A percentile compares a stretch with the other conserved stretches of the same genome.
These are phyloP conservation scores for Rhingia rostrata DNA, from an alignment of 2,888 invertebrate species.

Conservation along the genomic window DNA sequence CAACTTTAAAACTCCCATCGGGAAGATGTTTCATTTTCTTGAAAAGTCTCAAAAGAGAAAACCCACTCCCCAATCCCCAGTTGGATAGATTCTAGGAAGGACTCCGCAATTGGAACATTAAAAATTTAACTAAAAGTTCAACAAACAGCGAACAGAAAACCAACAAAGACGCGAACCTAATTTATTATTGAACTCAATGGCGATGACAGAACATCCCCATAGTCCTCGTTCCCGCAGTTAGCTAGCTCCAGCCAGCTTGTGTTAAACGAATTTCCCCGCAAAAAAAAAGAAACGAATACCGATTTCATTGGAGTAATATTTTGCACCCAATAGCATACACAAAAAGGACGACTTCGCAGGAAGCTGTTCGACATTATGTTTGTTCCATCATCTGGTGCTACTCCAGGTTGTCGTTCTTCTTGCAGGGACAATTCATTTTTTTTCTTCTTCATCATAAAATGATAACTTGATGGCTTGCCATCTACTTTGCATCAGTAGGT, in stretches of 20 bases:
- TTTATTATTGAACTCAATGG: slow-evolving; percentile 60
- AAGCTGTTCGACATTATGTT: slow-evolving; percentile 29
- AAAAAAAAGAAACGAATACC: slow-evolving; percentile 19
- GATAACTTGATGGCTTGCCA: slow-evolving; percentile 62
- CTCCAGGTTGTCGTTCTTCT: slow-evolving; percentile 14
- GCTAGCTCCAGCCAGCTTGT: slow-evolving; percentile 8
- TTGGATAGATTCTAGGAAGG: background rate
- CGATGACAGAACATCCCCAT: slow-evolving; percentile 36
- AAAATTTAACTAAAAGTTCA: slow-evolving; percentile 44
- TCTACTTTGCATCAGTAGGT: slow-evolving; percentile 4
- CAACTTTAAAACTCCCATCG: too few relatives aligned
- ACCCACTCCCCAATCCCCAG: background rate
- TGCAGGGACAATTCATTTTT: slow-evolving; percentile 4
- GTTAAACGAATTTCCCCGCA: slow-evolving; percentile 16
- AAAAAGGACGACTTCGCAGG: background rate
- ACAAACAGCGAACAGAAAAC: slow-evolving; percentile 11
- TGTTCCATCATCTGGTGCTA: slow-evolving; percentile 19
- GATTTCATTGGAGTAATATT: slow-evolving; percentile 22
- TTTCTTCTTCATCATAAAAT: slow-evolving; percentile 57
- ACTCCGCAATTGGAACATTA: slow-evolving; percentile 46
- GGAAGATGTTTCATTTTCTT: too few relatives aligned
- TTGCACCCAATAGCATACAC: background rate
- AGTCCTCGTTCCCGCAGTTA: background rate
- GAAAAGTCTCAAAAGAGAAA: too few relatives aligned
- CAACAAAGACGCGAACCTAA: slow-evolving; percentile 27